A percentile compares a stretch with the other conserved stretches of the same genome.
These are phyloP conservation scores for Archaeoteleia sp. DNA, from an alignment of 2,888 invertebrate species.

Conservation along the genomic window DNA sequence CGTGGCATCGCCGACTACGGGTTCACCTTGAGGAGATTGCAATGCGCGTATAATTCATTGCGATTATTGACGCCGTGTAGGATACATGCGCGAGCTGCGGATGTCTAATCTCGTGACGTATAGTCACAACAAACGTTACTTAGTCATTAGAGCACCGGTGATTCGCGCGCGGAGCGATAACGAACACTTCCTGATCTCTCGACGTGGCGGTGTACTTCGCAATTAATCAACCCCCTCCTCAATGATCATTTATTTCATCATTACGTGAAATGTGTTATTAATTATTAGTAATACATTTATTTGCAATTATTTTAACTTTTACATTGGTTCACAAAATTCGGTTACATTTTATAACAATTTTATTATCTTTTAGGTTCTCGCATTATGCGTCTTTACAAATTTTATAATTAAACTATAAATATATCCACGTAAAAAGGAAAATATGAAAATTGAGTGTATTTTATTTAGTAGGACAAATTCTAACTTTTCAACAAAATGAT, in stretches of 20 bases:
- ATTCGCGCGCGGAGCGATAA: slow-evolving; percentile 14
- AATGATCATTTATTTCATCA: background rate
- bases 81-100: slow-evolving; percentile 26
- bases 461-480: too few species aligned
- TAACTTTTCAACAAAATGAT: too few species aligned
- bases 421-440: too few species aligned
- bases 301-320: slow-evolving; percentile 10
- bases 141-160: slow-evolving; percentile 36
- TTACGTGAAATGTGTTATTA: slow-evolving; percentile 13
- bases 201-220: slow-evolving; percentile 7
- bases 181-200: slow-evolving; percentile 15
- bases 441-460: too few species aligned
- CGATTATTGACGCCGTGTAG: slow-evolving; percentile 47
- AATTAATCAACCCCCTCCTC: slow-evolving; percentile 10
- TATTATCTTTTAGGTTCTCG: too few species aligned
- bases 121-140: slow-evolving; percentile 44
- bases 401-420: too few species aligned
- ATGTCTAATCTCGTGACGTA: slow-evolving; percentile 52
- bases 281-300: background rate
- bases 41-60: slow-evolving; percentile 52
- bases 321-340: too few species aligned
- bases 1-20: slow-evolving; percentile 44
- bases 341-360: too few species aligned
- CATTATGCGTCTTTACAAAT: too few species aligned
- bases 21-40: slow-evolving; percentile 48